Evolutionary conservation across 1,140 invertebrate genomes (phyloP).

Genomic region (Tribolium castaneum): DNA sequence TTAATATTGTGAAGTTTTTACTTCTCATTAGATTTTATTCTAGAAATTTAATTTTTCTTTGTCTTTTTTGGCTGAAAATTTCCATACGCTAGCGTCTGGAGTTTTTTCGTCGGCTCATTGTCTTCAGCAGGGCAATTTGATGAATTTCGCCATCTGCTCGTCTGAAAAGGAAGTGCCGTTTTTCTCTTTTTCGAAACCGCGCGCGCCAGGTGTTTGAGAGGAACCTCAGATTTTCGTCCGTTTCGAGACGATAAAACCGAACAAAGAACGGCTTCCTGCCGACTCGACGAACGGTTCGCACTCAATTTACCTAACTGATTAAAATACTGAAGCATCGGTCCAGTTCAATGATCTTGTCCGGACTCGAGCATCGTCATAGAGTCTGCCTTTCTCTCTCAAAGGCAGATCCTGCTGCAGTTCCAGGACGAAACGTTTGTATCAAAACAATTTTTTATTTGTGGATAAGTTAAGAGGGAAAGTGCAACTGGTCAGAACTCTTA

Average conservation of each 20-base stretch:
- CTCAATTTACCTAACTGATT: constrained; percentile 35
- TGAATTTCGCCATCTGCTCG: background rate
- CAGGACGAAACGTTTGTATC: background rate
- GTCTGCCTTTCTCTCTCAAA: constrained; percentile 6
- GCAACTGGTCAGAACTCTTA: background rate
- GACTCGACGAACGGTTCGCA: constrained; percentile 28
- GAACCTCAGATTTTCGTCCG: constrained; percentile 18
- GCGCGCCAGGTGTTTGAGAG: constrained; percentile 10
- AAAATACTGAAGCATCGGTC: constrained; percentile 33
- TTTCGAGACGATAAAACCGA: constrained; percentile 3
- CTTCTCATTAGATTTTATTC: no score
- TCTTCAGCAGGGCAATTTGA: background rate
- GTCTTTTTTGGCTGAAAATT: no score
- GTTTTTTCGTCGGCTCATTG: background rate
- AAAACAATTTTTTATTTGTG: no score
- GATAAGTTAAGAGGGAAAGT: no score
- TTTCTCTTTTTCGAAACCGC: background rate
- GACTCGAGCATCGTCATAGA: constrained; percentile 1
- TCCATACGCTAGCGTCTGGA: no score
- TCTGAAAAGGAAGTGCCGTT: background rate
- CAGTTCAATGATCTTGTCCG: constrained; percentile 34
- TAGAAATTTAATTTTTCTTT: no score
- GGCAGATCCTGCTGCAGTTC: background rate
- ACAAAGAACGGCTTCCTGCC: constrained; percentile 29
- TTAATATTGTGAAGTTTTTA: no score